These are phyloP conservation scores for Lysandra coridon DNA, from an alignment of 2,888 invertebrate species.

Conservation along the genomic window DNA sequence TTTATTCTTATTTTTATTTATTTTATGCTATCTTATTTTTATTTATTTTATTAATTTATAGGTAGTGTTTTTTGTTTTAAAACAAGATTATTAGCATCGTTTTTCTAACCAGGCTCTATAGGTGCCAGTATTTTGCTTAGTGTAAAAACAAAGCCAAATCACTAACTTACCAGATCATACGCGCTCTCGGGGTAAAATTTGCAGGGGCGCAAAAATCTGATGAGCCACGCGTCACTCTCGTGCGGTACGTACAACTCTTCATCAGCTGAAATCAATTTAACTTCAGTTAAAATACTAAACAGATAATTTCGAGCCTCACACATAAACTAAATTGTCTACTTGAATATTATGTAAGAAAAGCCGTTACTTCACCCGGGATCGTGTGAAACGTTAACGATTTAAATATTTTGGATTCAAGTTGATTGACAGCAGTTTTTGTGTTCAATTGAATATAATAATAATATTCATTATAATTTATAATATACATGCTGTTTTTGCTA, in stretches of 20 bases:
- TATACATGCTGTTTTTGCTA: background rate
- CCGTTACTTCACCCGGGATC: background rate
- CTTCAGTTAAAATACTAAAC: background rate
- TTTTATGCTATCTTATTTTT: too few relatives aligned
- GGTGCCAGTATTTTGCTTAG: too few relatives aligned
- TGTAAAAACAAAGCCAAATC: too few relatives aligned
- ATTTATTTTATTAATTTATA: too few relatives aligned
- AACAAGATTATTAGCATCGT: too few relatives aligned
- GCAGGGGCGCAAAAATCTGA: conserved; percentile 91
- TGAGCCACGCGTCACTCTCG: conserved; percentile 89
- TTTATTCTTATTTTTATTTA: too few relatives aligned
- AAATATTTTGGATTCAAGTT: background rate
- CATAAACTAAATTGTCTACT: too few relatives aligned
- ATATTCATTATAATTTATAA: background rate
- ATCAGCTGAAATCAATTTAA: conserved; percentile 81
- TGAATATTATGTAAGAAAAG: background rate
- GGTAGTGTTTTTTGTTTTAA: too few relatives aligned
- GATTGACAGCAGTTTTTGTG: background rate
- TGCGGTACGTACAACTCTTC: conserved; percentile 84
- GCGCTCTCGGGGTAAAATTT: conserved; percentile 95
- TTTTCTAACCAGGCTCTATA: too few relatives aligned
- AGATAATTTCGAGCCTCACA: too few relatives aligned
- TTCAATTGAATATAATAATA: background rate
- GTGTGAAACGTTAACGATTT: background rate
- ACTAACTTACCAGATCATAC: conserved; percentile 83